A percentile compares a stretch with the other conserved stretches of the same genome.
Evolutionary conservation across 2,888 invertebrate species (phyloP).

Genomic region (Leptopilina drosophilae): DNA sequence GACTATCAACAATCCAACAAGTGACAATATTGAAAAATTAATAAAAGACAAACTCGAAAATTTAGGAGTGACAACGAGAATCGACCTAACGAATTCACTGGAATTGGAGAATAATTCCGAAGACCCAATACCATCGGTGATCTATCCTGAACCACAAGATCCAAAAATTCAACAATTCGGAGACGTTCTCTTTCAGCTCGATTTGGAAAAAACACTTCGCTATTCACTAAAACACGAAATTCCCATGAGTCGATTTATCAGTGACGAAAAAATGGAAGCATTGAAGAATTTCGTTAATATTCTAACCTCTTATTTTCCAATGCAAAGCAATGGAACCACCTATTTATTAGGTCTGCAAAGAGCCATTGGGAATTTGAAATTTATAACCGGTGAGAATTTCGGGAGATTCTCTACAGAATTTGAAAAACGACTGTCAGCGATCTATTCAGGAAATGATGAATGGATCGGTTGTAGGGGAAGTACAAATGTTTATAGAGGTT

Average conservation of each 20-base stretch:
- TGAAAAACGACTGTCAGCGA: slow-evolving; percentile 79
- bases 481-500: slow-evolving; percentile 86
- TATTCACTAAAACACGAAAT: slow-evolving; percentile 92
- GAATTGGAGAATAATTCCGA: background rate
- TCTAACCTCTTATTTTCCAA: slow-evolving; percentile 88
- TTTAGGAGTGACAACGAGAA: slow-evolving; percentile 47
- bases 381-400: slow-evolving; percentile 81
- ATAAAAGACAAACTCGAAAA: slow-evolving; percentile 79
- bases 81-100: background rate
- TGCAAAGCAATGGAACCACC: slow-evolving; percentile 81
- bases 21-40: slow-evolving; percentile 77
- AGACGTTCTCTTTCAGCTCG: slow-evolving; percentile 85
- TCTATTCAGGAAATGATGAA: slow-evolving; percentile 77
- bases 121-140: background rate
- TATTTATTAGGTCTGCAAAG: slow-evolving; percentile 78
- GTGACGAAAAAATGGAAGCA: slow-evolving; percentile 85
- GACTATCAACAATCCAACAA: slow-evolving; percentile 76
- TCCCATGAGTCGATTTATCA: slow-evolving; percentile 82
- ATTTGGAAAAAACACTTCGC: slow-evolving; percentile 91
- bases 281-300: slow-evolving; percentile 86
- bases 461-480: slow-evolving; percentile 93
- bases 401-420: slow-evolving; percentile 79
- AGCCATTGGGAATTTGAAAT: slow-evolving; percentile 78
- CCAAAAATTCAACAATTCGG: slow-evolving; percentile 46
- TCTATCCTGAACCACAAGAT: background rate